Percentiles rank a stretch among this genome's conserved stretches.
phyloP scores from a whole-genome alignment of 2,797 vertebrate genomes.

The Ceyx erithaca region DNA sequence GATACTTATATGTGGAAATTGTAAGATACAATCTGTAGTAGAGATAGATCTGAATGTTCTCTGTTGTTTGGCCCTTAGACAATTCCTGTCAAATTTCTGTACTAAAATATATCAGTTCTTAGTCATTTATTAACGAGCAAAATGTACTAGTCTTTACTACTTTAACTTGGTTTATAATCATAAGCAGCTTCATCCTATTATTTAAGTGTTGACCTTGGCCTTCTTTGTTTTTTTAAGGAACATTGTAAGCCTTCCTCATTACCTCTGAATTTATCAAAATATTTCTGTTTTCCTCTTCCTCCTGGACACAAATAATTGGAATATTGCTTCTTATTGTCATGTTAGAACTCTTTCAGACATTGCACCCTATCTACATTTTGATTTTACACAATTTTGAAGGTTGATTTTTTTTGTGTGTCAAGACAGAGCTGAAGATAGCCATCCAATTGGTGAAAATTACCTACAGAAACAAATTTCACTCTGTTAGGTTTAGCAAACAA shows the following conservation, averaged over 20 bases:
- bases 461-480: slow-evolving; percentile 55
- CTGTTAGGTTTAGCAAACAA: slow-evolving; percentile 5
- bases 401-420: fast-evolving
- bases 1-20: background rate
- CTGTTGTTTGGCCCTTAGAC: background rate
- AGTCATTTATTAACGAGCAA: background rate
- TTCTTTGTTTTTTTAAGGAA: background rate
- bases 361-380: background rate
- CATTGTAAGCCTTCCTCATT: background rate
- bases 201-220: background rate
- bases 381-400: background rate
- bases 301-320: background rate
- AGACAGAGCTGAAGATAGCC: background rate
- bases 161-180: background rate
- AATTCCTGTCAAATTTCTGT: background rate
- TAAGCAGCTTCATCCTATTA: background rate
- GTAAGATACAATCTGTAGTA: background rate
- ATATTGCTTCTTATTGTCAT: background rate
- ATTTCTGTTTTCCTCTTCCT: background rate
- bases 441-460: slow-evolving; percentile 51
- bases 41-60: background rate
- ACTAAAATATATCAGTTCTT: background rate
- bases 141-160: background rate
- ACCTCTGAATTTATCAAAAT: background rate
- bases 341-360: background rate